Base-by-base conservation (phyloP, 30 jellyfish, hydroid and myxozoan species). In the Chironex yamaguchii region DNA sequence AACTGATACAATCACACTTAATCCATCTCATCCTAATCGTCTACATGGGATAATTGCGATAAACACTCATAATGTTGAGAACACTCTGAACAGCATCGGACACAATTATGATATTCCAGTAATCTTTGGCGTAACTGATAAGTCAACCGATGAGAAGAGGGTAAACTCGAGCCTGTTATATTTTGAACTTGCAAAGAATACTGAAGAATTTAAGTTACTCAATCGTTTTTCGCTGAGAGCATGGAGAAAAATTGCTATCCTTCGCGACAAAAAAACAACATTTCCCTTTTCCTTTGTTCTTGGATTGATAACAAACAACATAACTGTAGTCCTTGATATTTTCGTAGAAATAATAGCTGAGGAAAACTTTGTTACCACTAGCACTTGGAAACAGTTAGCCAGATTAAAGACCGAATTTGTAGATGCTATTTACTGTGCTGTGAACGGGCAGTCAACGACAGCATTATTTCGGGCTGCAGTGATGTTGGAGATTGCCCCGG, bases 11-110 rank as follows among this genome's bases (percentile, higher is more conserved):
- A 48, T 30, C 23, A 51, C 21, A 9, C 20, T 49, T 14, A 29
- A 31, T 0, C 24, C 29, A 11, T 48, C 67, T 27, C 63, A 68
- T 67, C 86, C 90, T 25, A 67, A 42, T 9, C 52, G 35, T 35
- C 0, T 86, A 1, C 96, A 86, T 29, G 86, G 81, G 0, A 86
- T 86, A n/a, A 33, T 86, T 20, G 86, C 81, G 49, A 27, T 77
- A 3, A 67, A 86, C 31, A 51, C 82, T 13, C 50, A 4, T 13
- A 53, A 64, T 0, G 71, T 86, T 6, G 79, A 64, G 14, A 81
- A n/a, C 3, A 20, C 53, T n/a, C 24, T 86, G 21, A 48, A 52
- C 64, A 71, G 89, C 17, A 48, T 71, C 4, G 82, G 86, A 0
- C 28, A 4, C 3, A 22, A 29, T 14, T n/a, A 73, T 30, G 36